Conservation (phyloP, 2,888 invertebrate species). For the Synergus laeviventris region DNA sequence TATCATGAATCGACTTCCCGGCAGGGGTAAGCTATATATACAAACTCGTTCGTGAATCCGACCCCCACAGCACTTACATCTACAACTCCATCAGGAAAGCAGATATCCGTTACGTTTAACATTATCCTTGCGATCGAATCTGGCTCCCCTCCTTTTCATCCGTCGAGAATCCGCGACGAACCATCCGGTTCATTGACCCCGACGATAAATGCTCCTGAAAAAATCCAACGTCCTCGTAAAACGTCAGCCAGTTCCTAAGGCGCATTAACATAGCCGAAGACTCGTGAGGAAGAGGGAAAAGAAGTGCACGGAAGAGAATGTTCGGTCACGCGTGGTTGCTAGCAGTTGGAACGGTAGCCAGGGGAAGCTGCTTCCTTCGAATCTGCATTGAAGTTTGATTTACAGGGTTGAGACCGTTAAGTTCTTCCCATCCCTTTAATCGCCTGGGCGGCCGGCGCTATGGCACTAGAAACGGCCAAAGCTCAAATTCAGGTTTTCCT, state of each 20-base stretch:
- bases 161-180: slow-evolving; percentile 44
- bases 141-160: slow-evolving; percentile 17
- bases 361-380: slow-evolving; percentile 54
- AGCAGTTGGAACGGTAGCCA: slow-evolving; percentile 65
- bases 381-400: slow-evolving; percentile 63
- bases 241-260: slow-evolving; percentile 38
- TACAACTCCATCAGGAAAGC: slow-evolving; percentile 53
- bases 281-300: slow-evolving; percentile 53
- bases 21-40: slow-evolving; percentile 26
- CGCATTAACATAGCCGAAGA: slow-evolving; percentile 51
- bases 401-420: slow-evolving; percentile 64
- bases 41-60: slow-evolving; percentile 40
- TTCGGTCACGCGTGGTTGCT: slow-evolving; percentile 72
- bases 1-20: slow-evolving; percentile 44
- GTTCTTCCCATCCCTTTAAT: slow-evolving; percentile 42
- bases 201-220: slow-evolving; percentile 44
- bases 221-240: slow-evolving; percentile 39
- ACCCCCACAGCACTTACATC: slow-evolving; percentile 51
- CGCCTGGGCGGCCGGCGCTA: too few relatives aligned
- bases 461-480: too few relatives aligned
- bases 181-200: slow-evolving; percentile 57
- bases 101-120: slow-evolving; percentile 61
- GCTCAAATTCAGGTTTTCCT: too few relatives aligned
- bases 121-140: slow-evolving; percentile 57
- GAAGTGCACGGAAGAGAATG: slow-evolving; percentile 67